Percentiles rank a stretch among this genome's conserved stretches.
phyloP scores from a whole-genome alignment of 2,888 invertebrate genomes.

The Eulithis testata region DNA sequence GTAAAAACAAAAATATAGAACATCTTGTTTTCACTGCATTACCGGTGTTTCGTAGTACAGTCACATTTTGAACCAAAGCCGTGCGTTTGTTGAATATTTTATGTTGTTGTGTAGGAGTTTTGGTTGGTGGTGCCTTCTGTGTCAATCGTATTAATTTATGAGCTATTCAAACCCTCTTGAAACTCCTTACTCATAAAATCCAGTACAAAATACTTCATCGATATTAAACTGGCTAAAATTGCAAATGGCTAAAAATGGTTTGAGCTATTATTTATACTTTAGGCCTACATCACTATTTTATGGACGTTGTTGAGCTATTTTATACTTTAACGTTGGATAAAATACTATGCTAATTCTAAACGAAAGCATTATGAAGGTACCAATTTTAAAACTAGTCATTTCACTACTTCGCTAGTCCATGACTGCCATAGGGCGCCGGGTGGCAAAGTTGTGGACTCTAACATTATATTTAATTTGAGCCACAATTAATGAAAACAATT shows the following conservation, averaged over 20 bases:
- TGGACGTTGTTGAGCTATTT: background rate
- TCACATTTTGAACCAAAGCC: conserved; percentile 1
- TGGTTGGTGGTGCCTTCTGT: conserved; percentile 2
- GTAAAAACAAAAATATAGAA: no score
- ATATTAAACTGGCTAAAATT: background rate
- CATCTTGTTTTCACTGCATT: no score
- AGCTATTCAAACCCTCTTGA: conserved; percentile 6
- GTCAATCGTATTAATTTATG: conserved; percentile 25
- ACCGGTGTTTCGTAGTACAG: background rate
- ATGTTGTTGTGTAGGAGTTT: conserved; percentile 2
- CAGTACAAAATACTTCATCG: background rate
- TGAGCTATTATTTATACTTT: conserved; percentile 2
- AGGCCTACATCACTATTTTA: background rate
- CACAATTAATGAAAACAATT: conserved; percentile 60
- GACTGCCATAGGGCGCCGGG: conserved; percentile 4
- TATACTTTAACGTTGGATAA: conserved; percentile 1
- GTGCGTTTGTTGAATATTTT: background rate
- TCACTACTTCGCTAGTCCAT: conserved; percentile 21
- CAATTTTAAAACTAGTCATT: conserved; percentile 19
- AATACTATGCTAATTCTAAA: conserved; percentile 12
- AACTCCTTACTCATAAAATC: conserved; percentile 1
- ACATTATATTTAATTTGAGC: conserved; percentile 51
- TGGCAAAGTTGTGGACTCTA: conserved; percentile 33
- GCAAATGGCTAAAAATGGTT: background rate
- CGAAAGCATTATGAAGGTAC: conserved; percentile 9